Conservation (phyloP, 92 coral and sea anemone species). For the Zoanthus sansibaricus region DNA sequence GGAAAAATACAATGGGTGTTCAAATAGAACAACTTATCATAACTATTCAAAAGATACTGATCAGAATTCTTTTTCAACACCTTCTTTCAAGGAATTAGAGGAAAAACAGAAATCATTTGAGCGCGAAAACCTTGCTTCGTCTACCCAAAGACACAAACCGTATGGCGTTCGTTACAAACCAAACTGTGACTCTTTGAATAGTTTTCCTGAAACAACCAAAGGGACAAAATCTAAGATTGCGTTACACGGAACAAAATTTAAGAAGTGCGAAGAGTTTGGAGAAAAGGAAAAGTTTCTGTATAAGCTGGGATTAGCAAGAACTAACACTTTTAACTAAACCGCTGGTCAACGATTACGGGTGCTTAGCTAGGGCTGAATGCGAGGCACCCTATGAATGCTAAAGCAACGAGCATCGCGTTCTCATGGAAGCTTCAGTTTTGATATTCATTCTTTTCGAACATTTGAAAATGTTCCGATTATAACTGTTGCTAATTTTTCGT, state of each 20-base stretch:
- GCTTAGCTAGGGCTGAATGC: neutral
- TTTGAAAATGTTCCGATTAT: too few species aligned
- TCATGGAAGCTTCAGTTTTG: too few species aligned
- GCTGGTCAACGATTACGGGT: neutral
- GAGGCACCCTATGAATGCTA: neutral
- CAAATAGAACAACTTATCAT: neutral
- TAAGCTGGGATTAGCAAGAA: slow-evolving; percentile 37
- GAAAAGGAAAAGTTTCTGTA: slow-evolving; percentile 35
- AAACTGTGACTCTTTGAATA: neutral
- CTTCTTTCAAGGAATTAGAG: neutral
- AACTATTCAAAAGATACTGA: slow-evolving; percentile 3
- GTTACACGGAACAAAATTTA: neutral
- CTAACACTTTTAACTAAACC: neutral
- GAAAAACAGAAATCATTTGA: neutral
- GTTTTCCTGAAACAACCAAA: neutral
- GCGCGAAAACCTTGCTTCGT: neutral
- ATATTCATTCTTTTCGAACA: too few species aligned
- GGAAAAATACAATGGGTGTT: neutral
- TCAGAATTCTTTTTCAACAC: neutral
- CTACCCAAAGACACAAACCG: slow-evolving; percentile 20
- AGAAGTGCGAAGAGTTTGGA: slow-evolving; percentile 8
- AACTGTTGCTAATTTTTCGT: too few species aligned
- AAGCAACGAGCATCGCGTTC: too few species aligned
- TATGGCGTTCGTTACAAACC: slow-evolving; percentile 4
- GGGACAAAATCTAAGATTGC: neutral